phyloP scores from a whole-genome alignment of 2,888 invertebrate species.

The Odontocolon sp. region DNA sequence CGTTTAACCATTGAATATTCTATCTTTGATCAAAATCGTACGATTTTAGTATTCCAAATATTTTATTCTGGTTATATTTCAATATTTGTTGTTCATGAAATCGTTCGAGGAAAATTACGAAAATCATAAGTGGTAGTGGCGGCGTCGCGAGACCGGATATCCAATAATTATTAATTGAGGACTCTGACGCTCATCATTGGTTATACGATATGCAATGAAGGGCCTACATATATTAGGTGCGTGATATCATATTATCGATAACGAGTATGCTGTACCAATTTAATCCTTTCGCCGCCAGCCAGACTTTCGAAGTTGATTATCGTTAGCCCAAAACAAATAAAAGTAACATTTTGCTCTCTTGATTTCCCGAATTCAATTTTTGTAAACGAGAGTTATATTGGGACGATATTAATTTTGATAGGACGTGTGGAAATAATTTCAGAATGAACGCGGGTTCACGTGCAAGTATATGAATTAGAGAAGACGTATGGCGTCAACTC shows the following conservation, averaged over 20 bases:
- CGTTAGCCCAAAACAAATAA: too few species aligned
- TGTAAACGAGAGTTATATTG: too few species aligned
- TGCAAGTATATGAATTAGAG: background rate
- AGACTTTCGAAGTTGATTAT: background rate
- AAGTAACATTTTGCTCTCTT: too few species aligned
- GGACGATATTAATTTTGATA: too few species aligned
- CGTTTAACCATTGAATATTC: slow-evolving; percentile 18
- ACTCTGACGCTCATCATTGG: background rate
- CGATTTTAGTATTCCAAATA: background rate
- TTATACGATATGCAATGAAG: background rate
- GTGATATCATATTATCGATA: slow-evolving; percentile 36
- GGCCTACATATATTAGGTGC: background rate
- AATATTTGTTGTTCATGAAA: background rate
- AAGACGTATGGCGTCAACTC: background rate
- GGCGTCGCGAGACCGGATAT: background rate
- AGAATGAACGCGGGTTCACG: background rate
- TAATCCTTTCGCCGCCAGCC: slow-evolving; percentile 9
- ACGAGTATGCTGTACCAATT: slow-evolving; percentile 24
- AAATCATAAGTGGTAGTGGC: background rate
- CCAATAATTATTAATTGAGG: slow-evolving; percentile 30
- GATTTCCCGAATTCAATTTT: too few species aligned
- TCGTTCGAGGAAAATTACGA: background rate
- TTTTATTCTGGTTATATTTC: background rate
- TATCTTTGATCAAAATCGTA: slow-evolving; percentile 5
- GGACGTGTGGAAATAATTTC: too few species aligned